A percentile compares a stretch with the other conserved stretches of the same genome.
Conservation (phyloP, 2,797 vertebrate genomes). For the Orientallactaga sibirica region DNA sequence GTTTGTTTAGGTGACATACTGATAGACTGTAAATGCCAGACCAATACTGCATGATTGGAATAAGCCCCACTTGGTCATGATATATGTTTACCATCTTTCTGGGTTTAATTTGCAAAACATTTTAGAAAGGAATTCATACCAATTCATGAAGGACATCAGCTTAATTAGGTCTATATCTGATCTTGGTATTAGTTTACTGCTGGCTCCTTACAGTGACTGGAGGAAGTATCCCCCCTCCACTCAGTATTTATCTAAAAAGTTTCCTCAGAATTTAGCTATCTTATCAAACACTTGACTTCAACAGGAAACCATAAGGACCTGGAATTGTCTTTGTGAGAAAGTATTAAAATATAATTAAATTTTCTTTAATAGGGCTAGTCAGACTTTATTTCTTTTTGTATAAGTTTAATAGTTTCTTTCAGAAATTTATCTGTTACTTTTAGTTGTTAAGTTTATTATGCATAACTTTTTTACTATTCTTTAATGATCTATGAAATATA, state of each 20-base stretch:
- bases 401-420: background rate
- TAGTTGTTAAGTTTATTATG: background rate
- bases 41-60: background rate
- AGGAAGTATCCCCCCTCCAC: background rate
- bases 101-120: background rate
- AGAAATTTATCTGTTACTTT: background rate
- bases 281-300: background rate
- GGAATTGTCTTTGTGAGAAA: background rate
- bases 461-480: background rate
- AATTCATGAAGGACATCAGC: background rate
- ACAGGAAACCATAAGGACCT: background rate
- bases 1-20: background rate
- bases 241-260: background rate
- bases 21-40: conserved; percentile 24
- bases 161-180: background rate
- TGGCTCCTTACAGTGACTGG: background rate
- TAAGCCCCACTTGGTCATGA: background rate
- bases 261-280: conserved; percentile 9
- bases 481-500: background rate
- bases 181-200: background rate
- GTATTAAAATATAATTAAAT: background rate
- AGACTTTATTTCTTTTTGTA: background rate
- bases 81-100: background rate
- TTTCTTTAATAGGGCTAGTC: background rate
- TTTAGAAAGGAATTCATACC: background rate